phyloP scores from a whole-genome alignment of 2,113 vertebrate species.

The Sturnus vulgaris region DNA sequence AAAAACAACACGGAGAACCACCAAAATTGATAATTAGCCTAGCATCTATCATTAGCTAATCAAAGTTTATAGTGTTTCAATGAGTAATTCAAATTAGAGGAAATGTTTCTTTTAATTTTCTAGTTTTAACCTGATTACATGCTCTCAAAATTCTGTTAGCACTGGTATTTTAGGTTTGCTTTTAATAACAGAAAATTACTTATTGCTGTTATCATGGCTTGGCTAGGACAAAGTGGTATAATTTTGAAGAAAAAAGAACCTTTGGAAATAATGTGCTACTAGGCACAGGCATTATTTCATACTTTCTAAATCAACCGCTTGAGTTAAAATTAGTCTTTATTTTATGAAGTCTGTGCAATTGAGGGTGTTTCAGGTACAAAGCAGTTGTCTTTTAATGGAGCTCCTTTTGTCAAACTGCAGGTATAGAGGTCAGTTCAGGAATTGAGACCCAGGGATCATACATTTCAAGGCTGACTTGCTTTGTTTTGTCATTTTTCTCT shows the following conservation, averaged over 20 bases:
- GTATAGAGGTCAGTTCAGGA: not conserved
- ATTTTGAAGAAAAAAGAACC: not conserved
- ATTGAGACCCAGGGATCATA: not conserved
- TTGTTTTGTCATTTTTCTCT: not conserved
- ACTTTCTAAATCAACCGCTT: not conserved
- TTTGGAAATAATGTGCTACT: not conserved
- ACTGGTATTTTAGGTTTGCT: not conserved
- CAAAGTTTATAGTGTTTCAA: not conserved
- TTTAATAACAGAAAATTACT: not conserved
- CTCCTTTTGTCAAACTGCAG: not conserved
- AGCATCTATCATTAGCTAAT: not conserved
- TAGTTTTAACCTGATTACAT: not conserved
- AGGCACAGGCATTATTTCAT: not conserved
- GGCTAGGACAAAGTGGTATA: not conserved
- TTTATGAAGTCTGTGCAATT: not conserved
- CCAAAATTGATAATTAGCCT: not conserved
- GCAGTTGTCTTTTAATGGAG: not conserved
- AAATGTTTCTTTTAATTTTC: constrained; percentile 1
- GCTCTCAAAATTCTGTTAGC: not conserved
- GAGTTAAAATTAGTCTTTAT: not conserved
- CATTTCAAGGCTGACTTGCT: not conserved
- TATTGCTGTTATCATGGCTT: not conserved
- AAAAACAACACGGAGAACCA: not conserved
- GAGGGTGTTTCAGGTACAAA: not conserved
- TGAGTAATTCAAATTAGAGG: not conserved